A percentile compares a stretch with the other conserved stretches of the same genome.
These are phyloP conservation scores for Pteria penguin DNA, from an alignment of 2,888 invertebrate genomes.

Conservation along the genomic window DNA sequence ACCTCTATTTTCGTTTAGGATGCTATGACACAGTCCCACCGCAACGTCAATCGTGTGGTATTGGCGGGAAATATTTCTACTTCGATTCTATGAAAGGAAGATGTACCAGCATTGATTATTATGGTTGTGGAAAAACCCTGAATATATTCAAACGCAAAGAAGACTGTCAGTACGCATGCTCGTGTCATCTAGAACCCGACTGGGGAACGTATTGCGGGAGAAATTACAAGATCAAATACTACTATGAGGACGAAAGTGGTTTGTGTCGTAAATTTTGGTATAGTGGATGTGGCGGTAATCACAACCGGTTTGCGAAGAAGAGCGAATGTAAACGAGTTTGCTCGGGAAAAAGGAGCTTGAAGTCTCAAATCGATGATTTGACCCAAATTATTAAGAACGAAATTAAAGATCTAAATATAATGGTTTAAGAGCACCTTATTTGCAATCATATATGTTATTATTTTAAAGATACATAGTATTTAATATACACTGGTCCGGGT, in stretches of 20 bases:
- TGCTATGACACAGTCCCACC: background rate
- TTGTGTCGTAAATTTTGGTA: conserved; percentile 35
- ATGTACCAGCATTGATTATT: background rate
- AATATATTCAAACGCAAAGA: conserved; percentile 14
- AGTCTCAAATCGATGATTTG: background rate
- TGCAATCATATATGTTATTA: too few relatives aligned
- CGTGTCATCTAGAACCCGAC: conserved; percentile 18
- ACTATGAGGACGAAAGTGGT: conserved; percentile 24
- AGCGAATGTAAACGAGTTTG: conserved; percentile 29
- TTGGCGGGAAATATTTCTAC: background rate
- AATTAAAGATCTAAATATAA: background rate
- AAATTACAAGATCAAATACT: conserved; percentile 22
- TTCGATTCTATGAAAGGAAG: background rate
- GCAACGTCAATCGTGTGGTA: background rate
- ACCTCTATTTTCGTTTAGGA: background rate
- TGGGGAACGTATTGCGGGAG: conserved; percentile 16
- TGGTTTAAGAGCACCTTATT: too few relatives aligned
- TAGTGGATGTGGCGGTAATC: conserved; percentile 30
- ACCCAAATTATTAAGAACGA: background rate
- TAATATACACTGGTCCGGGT: too few relatives aligned
- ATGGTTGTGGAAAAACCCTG: conserved; percentile 28
- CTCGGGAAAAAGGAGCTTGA: background rate
- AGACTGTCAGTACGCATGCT: conserved; percentile 26
- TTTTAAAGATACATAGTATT: too few relatives aligned
- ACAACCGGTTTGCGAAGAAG: conserved; percentile 24